Percentiles rank a stretch among this genome's conserved stretches.
phyloP scores from a whole-genome alignment of 2,113 vertebrate species.

The Fregata magnificens region DNA sequence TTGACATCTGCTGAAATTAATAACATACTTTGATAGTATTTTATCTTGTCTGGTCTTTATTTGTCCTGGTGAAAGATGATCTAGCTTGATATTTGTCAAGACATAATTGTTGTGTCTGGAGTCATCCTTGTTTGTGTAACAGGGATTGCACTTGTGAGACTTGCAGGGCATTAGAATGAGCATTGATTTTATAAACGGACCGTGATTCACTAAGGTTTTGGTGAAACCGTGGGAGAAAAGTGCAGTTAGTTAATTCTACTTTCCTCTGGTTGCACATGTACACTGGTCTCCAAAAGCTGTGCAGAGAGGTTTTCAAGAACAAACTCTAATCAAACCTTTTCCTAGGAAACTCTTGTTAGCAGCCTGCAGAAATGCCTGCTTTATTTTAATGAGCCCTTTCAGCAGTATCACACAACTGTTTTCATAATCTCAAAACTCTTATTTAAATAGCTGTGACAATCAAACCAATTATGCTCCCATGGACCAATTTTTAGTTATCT shows the following conservation, averaged over 20 bases:
- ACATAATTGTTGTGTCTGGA: conserved; percentile 26
- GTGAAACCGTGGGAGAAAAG: neutral
- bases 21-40: neutral
- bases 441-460: conserved; percentile 19
- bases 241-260: neutral
- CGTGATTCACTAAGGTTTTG: neutral
- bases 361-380: neutral
- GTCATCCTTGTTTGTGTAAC: neutral
- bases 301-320: neutral
- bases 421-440: neutral
- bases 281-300: neutral
- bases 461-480: conserved; percentile 1
- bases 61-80: neutral
- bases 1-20: neutral
- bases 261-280: neutral
- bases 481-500: conserved; percentile 27
- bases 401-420: neutral
- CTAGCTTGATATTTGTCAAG: neutral
- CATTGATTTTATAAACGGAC: neutral
- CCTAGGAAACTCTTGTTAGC: neutral
- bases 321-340: neutral
- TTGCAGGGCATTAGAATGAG: neutral
- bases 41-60: neutral
- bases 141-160: neutral
- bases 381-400: neutral